Evolutionary conservation across 2,113 vertebrate genomes (phyloP), one percentile per base, ranked within the genome.

Genomic region (Uropsilus gracilis): DNA sequence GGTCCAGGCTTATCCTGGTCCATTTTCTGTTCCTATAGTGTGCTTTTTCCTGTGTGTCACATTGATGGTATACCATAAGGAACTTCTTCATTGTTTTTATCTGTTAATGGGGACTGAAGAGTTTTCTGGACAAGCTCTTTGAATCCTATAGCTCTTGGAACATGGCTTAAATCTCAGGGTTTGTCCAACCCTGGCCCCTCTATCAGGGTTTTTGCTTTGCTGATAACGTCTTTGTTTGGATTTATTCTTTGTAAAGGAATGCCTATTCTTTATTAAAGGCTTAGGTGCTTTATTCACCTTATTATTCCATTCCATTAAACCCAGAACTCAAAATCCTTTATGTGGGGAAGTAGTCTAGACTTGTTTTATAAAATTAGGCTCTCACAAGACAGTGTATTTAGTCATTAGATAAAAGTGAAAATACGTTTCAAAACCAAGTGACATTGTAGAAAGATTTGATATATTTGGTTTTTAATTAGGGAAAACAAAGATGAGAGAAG

Each of bases 341-440:
- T 86, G n/a, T 73, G 11, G 37, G 46, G 30, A 90, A 66, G 3
- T 82, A 34, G 7, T 90, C 86, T 64, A 82, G 34, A 87, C 77
- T 44, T 48, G 5, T 81, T 90, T 73, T 44, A 39, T 73, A 28
- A 91, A 64, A 72, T 53, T 64, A 76, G n/a, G 28, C 80, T 69
- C 48, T 32, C 22, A 64, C n/a, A 88, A 69, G 71, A 28, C 55
- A 20, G 6, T 28, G 78, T n/a, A 76, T 32, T 30, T 32, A 84
- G 44, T 95, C 57, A 82, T 71, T 71, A 81, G 71, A 61, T 72
- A 44, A 22, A 94, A 89, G 46, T 82, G 68, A 95, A 89, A 34
- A 61, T 73, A 63, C 46, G 6, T 9, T 94, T 87, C 44, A 95
- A 85, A 95, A 61, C 16, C 22, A 44, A 76, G 66, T 28, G 37